Evolutionary conservation across 2,797 vertebrate genomes (phyloP), one percentile per base, ranked within the genome.

Genomic region (Anguilla pacifica): DNA sequence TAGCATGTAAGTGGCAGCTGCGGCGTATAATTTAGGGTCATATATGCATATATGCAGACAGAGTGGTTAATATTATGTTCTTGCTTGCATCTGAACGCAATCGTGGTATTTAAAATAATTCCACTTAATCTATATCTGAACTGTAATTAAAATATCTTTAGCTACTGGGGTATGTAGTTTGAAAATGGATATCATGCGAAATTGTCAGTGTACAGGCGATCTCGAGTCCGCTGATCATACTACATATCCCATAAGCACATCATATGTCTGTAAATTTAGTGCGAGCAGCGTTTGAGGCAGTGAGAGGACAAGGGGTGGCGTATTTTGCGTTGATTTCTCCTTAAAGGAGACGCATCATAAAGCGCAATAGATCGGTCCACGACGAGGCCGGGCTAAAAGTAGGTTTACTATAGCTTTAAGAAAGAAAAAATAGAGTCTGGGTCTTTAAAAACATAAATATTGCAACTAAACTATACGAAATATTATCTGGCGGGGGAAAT

Each of bases 261-360:
- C 17, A 13, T 19, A 35, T 0, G n/a, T 82, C 22, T 82, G 79
- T 49, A 82, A 25, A 82, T 82, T 49, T 82, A 82, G 46, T 82
- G 51, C 19, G 79, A 82, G 79, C 7, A 51, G 43, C 79, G 46
- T 82, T n/a, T 82, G 79, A 82, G 46, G 6, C 79, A 82, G 43
- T 3, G 79, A 79, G 74, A 67, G 59, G 61, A 85, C 57, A 67
- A 85, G 57, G 57, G 85, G 61, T 67, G 61, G 85, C 15, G 4
- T n/a, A 46, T 86, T 89, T 84, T 79, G 46, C 39, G 84, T 86
- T 83, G 1, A 81, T 88, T 84, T 94, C 94, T 95, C 93, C 94
- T 97, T 97, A 97, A 97, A 97, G 96, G 96, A 97, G 96, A 97
- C 96, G 96, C 96, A 93, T 96, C 95, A 96, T 57, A 85, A 96